These are phyloP conservation scores for Phenganax marumi DNA, from an alignment of 92 coral and sea anemone genomes.

Conservation along the genomic window DNA sequence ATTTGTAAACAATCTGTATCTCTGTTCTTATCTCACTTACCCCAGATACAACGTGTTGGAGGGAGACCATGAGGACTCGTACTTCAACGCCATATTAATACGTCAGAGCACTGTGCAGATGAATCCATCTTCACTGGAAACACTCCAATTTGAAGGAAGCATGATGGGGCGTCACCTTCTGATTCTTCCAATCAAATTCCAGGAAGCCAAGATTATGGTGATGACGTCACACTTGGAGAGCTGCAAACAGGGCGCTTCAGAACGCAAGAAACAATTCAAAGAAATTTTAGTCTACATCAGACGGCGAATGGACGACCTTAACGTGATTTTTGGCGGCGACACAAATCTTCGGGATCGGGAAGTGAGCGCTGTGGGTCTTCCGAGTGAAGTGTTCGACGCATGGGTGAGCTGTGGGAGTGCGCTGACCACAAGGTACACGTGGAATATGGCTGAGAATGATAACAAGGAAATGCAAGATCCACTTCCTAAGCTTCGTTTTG, in stretches of 20 bases:
- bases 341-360: conserved; percentile 77
- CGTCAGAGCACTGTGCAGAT: conserved; percentile 60
- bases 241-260: conserved; percentile 40
- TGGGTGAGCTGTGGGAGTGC: conserved; percentile 80
- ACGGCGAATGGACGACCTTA: conserved; percentile 50
- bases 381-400: conserved; percentile 63
- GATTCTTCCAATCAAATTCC: conserved; percentile 65
- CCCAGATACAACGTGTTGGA: conserved; percentile 43
- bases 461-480: conserved; percentile 57
- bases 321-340: conserved; percentile 89
- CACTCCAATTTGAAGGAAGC: conserved; percentile 49
- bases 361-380: conserved; percentile 68
- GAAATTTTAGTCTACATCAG: conserved; percentile 56
- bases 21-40: neutral
- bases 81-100: conserved; percentile 75
- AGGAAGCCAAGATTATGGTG: conserved; percentile 53
- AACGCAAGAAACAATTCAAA: conserved; percentile 69
- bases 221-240: conserved; percentile 97
- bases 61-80: conserved; percentile 34
- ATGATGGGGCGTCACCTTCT: conserved; percentile 82
- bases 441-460: conserved; percentile 74
- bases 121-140: conserved; percentile 35
- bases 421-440: conserved; percentile 68
- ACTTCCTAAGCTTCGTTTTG: conserved; percentile 73
- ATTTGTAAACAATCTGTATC: neutral